Evolutionary conservation across 1,140 invertebrate species (phyloP), one percentile per base, ranked within the genome.

Genomic region (Drosophila takahashii): DNA sequence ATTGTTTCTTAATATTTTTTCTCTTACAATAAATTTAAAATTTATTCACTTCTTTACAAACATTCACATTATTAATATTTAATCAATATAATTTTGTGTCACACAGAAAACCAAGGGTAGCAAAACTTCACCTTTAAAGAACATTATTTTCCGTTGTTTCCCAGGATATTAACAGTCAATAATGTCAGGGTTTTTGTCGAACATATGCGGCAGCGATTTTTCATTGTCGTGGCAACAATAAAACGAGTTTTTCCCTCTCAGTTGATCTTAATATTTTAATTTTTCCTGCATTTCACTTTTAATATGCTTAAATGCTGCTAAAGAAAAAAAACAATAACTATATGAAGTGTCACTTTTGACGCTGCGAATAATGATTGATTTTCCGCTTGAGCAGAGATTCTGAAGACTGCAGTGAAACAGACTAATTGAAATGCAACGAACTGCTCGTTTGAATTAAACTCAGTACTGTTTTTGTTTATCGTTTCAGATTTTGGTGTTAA

Each of bases 81-180:
- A n/a, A n/a, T n/a, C n/a, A n/a, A n/a, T n/a, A n/a, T 22, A 22
- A 22, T 22, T 22, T 22, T 22, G 8, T 7, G 29, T 32, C 29
- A 32, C 9, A 8, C 7, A 2, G 4, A 18, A 47, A 56, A 11
- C 8, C 9, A 15, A 75, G 41, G 3, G 71, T 36, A 58, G 36
- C 7, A 18, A 39, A 10, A 7, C 2, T 27, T 47, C 48, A 0
- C 0, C 15, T 0, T 4, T 0, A 4, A 15, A 1, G 11, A 26
- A 34, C 13, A 3, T 0, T 6, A 4, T 22, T 16, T 45, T 10
- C n/a, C 47, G 26, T 37, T 61, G 52, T 78, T 65, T 44, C 51
- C 36, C 74, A 54, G 74, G 74, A 78, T 78, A 78, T 78, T 78
- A 78, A 81, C 81, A 86, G 81, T 86, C 77, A 86, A 86, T 86